These are phyloP conservation scores for Chrysolina haemoptera DNA, from an alignment of 2,888 invertebrate genomes.

Conservation along the genomic window DNA sequence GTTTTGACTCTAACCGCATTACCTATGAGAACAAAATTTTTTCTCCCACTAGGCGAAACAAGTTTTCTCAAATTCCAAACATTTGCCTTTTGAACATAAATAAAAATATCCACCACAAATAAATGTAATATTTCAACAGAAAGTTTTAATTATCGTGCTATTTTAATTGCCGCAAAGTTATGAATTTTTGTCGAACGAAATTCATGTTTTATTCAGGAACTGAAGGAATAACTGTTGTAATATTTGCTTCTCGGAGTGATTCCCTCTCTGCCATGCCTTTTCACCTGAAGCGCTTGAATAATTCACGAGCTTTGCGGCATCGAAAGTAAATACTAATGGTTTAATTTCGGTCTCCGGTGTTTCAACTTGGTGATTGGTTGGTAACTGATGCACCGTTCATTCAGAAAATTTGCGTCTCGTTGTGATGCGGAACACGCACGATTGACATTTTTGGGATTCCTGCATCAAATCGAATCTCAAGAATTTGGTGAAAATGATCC, in stretches of 20 bases:
- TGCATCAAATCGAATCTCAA: no score
- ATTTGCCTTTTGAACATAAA: not conserved
- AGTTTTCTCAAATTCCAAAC: not conserved
- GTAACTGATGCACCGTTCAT: no score
- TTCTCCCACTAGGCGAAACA: not conserved
- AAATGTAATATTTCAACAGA: not conserved
- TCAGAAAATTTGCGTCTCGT: no score
- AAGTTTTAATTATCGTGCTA: not conserved
- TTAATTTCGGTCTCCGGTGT: not conserved
- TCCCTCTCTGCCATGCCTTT: not conserved
- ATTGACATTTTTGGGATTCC: no score
- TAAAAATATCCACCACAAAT: not conserved
- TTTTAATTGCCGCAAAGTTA: not conserved
- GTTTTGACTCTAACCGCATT: not conserved
- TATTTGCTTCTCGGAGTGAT: not conserved
- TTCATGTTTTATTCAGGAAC: conserved; percentile 9
- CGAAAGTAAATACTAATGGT: not conserved
- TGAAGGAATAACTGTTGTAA: not conserved
- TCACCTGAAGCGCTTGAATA: not conserved
- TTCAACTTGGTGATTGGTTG: not conserved
- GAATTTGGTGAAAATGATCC: no score
- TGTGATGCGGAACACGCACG: no score
- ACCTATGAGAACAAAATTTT: not conserved
- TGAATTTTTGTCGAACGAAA: conserved; percentile 9
- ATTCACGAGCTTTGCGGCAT: conserved; percentile 5